Base-by-base conservation (phyloP, 2,888 invertebrate species). In the Tyria jacobaeae region DNA sequence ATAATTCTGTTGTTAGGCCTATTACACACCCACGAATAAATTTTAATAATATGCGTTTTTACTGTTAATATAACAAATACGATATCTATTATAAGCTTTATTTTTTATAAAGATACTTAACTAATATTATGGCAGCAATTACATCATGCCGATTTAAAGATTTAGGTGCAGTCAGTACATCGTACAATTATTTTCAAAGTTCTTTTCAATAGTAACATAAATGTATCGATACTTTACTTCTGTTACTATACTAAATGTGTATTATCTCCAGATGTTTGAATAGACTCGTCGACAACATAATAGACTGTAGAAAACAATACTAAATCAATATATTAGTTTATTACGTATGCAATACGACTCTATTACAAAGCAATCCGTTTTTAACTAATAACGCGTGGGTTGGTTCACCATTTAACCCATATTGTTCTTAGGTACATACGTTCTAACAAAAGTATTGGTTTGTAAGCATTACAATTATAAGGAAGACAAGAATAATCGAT, bases 1-100 rank as follows among this genome's bases (percentile, higher is more conserved):
- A 76, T 68, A 70, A 73, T 75, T 73, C 58, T 68, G 57, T 54
- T 41, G 15, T 73, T 73, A 80, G 75, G 77, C 66, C 64, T 62
- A 70, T 70, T 64, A 25, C 52, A 52, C 15, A 39, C 9, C 9
- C 25, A n/a, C 48, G 48, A 49, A 14, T 25, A 27, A n/a, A 15
- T 49, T 15, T 24, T 15, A 15, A 27, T 7, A n/a, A 27, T 15
- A 48, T 14, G 9, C 12, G 21, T 24, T 12, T 47, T 47, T 17
- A 41, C 15, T 39, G 41, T 41, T 41, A 9, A 41, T 0, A 39
- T 39, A 6, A n/a, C n/a, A 2, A 39, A 6, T n/a, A n/a, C n/a
- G n/a, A 41, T 41, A 9, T n/a, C n/a, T n/a, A n/a, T n/a, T n/a
- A n/a, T n/a, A n/a, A n/a, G n/a, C n/a, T n/a, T n/a, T n/a, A n/a